Percentiles rank a stretch among this genome's conserved stretches.
phyloP scores from a whole-genome alignment of 1,140 invertebrate species.

The Achroia grisella region DNA sequence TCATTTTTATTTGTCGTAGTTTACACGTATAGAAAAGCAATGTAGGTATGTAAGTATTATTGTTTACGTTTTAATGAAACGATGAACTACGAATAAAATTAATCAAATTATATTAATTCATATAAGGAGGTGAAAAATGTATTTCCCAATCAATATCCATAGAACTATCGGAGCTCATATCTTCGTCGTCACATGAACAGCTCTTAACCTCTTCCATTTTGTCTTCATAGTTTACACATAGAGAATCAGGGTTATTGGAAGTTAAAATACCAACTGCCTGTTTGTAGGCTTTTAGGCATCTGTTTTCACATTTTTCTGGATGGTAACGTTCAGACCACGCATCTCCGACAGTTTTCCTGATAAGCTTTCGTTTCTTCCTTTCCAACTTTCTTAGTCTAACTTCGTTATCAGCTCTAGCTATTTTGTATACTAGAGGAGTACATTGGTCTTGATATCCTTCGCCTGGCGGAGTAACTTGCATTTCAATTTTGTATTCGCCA shows the following conservation, averaged over 20 bases:
- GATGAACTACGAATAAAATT: no score
- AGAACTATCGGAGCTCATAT: slow-evolving; percentile 33
- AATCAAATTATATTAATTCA: neutral
- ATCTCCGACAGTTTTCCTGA: slow-evolving; percentile 24
- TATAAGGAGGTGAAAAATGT: slow-evolving; percentile 42
- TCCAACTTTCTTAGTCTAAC: slow-evolving; percentile 27
- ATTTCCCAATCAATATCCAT: slow-evolving; percentile 57
- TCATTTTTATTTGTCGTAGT: no score
- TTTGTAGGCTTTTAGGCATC: slow-evolving; percentile 34
- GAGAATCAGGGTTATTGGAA: slow-evolving; percentile 11
- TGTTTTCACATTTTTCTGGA: slow-evolving; percentile 35
- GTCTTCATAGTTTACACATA: slow-evolving; percentile 5
- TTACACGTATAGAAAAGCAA: no score
- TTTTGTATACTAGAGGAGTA: slow-evolving; percentile 43
- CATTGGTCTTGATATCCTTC: slow-evolving; percentile 14
- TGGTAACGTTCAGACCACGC: slow-evolving; percentile 28
- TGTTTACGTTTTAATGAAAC: no score
- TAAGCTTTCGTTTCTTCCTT: slow-evolving; percentile 19
- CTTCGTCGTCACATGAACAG: slow-evolving; percentile 28
- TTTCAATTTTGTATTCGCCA: slow-evolving; percentile 44
- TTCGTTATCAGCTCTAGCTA: slow-evolving; percentile 35
- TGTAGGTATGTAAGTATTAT: no score
- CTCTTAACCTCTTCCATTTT: slow-evolving; percentile 10
- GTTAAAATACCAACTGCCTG: slow-evolving; percentile 24
- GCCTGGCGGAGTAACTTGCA: slow-evolving; percentile 21